phyloP scores from a whole-genome alignment of 2,113 vertebrate species.

The Actenoides lindsayi region DNA sequence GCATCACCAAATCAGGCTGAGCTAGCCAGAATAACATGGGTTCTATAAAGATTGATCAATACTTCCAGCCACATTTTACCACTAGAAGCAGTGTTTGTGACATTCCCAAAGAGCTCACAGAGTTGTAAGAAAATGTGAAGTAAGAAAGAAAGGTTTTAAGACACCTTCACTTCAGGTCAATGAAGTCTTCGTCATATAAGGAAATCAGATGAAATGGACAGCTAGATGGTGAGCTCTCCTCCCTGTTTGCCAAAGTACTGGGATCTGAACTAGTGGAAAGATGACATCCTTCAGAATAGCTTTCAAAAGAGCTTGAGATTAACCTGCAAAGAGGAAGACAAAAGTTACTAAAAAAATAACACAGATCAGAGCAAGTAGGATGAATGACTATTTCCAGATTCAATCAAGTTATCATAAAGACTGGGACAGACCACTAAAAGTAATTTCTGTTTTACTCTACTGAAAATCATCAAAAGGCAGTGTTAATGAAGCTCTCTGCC shows the following conservation, averaged over 20 bases:
- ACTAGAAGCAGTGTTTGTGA: slow-evolving; percentile 52
- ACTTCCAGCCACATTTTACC: slow-evolving; percentile 31
- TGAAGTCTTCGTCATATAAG: slow-evolving; percentile 89
- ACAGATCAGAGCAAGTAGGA: neutral
- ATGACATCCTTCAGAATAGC: slow-evolving; percentile 76
- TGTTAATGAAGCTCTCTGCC: neutral
- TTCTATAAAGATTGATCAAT: slow-evolving; percentile 31
- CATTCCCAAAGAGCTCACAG: slow-evolving; percentile 53
- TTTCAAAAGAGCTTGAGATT: slow-evolving; percentile 80
- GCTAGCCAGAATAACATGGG: slow-evolving; percentile 28
- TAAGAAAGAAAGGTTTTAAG: slow-evolving; percentile 36
- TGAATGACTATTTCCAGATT: neutral
- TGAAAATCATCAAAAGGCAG: neutral
- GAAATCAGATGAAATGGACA: slow-evolving; percentile 79
- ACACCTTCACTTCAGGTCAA: slow-evolving; percentile 94
- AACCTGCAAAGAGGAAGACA: slow-evolving; percentile 76
- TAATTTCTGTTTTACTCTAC: neutral
- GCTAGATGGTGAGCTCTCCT: slow-evolving; percentile 79
- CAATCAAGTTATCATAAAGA: neutral
- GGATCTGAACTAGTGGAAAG: slow-evolving; percentile 80
- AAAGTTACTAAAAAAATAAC: neutral
- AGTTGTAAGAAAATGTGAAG: slow-evolving; percentile 59
- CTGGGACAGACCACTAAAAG: neutral
- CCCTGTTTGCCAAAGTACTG: slow-evolving; percentile 67
- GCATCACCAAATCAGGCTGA: slow-evolving; percentile 49